These are phyloP conservation scores for Apteryx owenii DNA, from an alignment of 2,113 vertebrate species.

Conservation along the genomic window DNA sequence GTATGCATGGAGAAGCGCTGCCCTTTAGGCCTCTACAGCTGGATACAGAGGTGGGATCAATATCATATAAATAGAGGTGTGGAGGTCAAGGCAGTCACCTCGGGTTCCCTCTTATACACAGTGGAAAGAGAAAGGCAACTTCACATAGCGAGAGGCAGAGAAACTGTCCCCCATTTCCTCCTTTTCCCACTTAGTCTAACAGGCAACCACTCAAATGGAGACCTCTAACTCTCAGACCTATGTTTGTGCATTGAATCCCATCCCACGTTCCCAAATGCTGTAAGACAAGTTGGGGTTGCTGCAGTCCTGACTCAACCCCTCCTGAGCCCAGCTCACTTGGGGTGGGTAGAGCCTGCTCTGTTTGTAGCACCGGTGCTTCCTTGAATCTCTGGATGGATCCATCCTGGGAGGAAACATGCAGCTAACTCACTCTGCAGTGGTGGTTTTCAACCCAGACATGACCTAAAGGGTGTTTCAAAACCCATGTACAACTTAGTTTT, in stretches of 20 bases:
- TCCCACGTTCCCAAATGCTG: accelerated
- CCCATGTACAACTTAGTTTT: not conserved
- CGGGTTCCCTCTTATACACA: not conserved
- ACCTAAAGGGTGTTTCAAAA: not conserved
- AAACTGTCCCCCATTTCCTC: not conserved
- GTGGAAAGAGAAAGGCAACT: not conserved
- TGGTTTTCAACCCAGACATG: not conserved
- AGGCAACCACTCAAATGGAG: not conserved
- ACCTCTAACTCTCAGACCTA: no score
- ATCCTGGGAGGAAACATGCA: not conserved
- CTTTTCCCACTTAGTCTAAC: no score
- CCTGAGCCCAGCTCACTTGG: accelerated
- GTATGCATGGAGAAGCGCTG: no score
- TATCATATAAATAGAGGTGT: not conserved
- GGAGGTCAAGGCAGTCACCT: not conserved
- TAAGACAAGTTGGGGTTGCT: not conserved
- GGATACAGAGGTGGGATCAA: not conserved
- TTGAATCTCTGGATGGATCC: not conserved
- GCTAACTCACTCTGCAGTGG: no score
- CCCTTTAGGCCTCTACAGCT: no score
- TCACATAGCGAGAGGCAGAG: not conserved
- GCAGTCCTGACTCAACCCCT: not conserved
- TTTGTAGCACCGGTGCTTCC: not conserved
- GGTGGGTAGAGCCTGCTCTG: not conserved
- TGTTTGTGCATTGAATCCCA: not conserved